Evolutionary conservation across 2,888 invertebrate species (phyloP), one percentile per base, ranked within the genome.

Genomic region (Dorcus hopei): DNA sequence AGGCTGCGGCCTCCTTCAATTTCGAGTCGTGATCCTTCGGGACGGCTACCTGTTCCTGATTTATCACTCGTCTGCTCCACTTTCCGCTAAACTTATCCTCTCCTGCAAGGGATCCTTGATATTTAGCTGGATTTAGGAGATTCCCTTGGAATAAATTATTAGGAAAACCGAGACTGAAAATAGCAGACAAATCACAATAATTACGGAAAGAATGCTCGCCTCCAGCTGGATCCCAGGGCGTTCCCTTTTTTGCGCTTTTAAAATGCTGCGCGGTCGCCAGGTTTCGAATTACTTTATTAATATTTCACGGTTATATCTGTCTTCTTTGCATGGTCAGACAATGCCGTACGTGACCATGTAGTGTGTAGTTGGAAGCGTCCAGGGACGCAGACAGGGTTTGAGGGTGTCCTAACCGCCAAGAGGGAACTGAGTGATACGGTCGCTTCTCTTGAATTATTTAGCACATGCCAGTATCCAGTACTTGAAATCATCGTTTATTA

Each of bases 31-130:
- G 71, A 74, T 77, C 77, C 77, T 70, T 55, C 49, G 76, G 77
- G 76, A 76, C 70, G 72, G 67, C 74, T 76, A 77, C 76, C 76
- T 77, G 74, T 74, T 75, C 77, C 77, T 77, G 78, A 78, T 78
- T 78, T 78, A 77, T 78, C 73, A 74, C 77, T 76, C 73, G 76
- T 77, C 77, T 72, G 71, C 67, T 76, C 75, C 77, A 76, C 77
- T 76, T 76, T 76, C 74, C 65, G 70, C 72, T 71, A 69, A 74
- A 74, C 74, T 75, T 75, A 76, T 77, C 76, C 72, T 71, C 71
- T 71, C 70, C 68, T 74, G 71, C 68, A 72, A 74, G 76, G 75
- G 76, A 74, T 74, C 72, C 74, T 72, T 74, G 76, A 77, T 77
- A 77, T 76, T 77, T 77, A 77, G 75, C 74, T 68, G 72, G 76